These are phyloP conservation scores for Lymantria monacha DNA, from an alignment of 2,888 invertebrate species.

Conservation along the genomic window DNA sequence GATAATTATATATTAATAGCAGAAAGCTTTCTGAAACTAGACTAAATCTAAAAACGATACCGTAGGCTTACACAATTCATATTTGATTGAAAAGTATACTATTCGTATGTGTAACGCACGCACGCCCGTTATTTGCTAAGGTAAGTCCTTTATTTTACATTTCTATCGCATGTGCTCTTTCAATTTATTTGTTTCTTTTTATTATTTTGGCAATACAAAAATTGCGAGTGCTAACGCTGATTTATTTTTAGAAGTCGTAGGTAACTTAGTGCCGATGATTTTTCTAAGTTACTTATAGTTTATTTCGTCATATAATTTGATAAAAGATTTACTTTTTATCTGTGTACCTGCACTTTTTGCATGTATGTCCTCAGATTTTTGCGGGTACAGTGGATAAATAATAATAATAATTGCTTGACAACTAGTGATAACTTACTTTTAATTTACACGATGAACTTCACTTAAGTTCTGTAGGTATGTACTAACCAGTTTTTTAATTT, in stretches of 20 bases:
- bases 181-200: slow-evolving; percentile 26
- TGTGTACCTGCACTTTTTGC: slow-evolving; percentile 26
- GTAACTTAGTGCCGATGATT: slow-evolving; percentile 24
- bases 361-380: slow-evolving; percentile 21
- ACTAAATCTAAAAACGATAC: slow-evolving; percentile 50
- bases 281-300: slow-evolving; percentile 12
- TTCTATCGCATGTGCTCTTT: slow-evolving; percentile 31
- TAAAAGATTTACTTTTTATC: slow-evolving; percentile 5
- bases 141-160: slow-evolving; percentile 59
- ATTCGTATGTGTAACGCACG: slow-evolving; percentile 55
- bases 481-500: slow-evolving; percentile 21
- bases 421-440: slow-evolving; percentile 19
- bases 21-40: slow-evolving; percentile 50
- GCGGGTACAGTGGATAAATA: slow-evolving; percentile 31
- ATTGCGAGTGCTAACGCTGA: slow-evolving; percentile 35
- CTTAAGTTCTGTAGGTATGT: slow-evolving; percentile 29
- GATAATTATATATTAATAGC: slow-evolving; percentile 63
- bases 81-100: slow-evolving; percentile 53
- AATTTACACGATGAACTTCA: slow-evolving; percentile 24
- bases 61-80: slow-evolving; percentile 59
- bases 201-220: slow-evolving; percentile 25
- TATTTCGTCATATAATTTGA: slow-evolving; percentile 18
- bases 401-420: slow-evolving; percentile 28
- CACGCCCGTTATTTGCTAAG: slow-evolving; percentile 66
- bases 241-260: slow-evolving; percentile 44